Base-by-base conservation (phyloP, 2,797 vertebrate genomes). In the Aythya fuligula region DNA sequence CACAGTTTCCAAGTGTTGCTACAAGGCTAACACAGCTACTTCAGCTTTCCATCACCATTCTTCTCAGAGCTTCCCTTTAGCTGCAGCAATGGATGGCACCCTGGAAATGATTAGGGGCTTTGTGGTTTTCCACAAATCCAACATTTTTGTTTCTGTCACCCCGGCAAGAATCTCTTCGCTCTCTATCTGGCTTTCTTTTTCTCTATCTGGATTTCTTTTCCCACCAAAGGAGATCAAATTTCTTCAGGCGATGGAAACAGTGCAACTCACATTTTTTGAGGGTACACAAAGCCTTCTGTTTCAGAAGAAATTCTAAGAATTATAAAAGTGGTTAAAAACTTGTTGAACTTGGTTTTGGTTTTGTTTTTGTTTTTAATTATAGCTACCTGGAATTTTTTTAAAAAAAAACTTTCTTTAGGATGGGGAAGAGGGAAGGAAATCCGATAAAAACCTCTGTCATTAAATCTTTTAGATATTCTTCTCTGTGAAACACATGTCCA, bases 21-120 rank as follows among this genome's bases (percentile, higher is more conserved):
- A 19, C 12, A 34, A 72, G 45, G 32, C 11, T 71, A 2, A 53
- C n/a, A 3, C 53, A 65, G 25, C 28, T 78, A 14, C 43, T 45
- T 41, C 47, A 49, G 8, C 49, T 82, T 62, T 45, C 43, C 54
- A 28, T 9, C 24, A 6, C 17, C 0, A 0, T 24, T 71, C 39
- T 34, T 69, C 28, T 20, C 80, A 79, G 66, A 78, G 14, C 21
- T 78, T 41, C 54, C 80, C 25, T 58, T 81, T 58, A 66, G 53
- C 36, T 72, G 30, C 0, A 8, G 7, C 20, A 82, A 6, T 5
- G 18, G 28, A 14, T 80, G 32, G 60, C 82, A 89, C 4, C 8
- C 20, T 60, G 38, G 27, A 87, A 85, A 57, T 14, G 0, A 41
- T 24, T 15, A 8, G 38, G 11, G 77, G 3, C 32, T 70, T 36